Evolutionary conservation across 2,888 invertebrate species (phyloP), one percentile per base, ranked within the genome.

Genomic region (Meiosimyza platycephala): DNA sequence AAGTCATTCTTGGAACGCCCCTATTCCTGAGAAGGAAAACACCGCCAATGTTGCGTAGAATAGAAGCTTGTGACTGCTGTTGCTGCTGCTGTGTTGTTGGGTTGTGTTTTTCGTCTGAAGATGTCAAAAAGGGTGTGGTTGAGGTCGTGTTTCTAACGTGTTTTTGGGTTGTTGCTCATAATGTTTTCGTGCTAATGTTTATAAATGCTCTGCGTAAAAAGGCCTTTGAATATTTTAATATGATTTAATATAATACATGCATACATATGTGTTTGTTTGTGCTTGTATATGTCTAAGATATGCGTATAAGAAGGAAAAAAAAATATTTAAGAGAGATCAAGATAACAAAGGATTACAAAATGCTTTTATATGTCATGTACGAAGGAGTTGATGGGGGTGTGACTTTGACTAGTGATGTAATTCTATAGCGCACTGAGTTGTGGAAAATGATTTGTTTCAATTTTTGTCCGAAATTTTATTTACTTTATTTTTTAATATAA

Each of bases 211-310:
- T 75, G 79, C 77, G 75, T 57, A 67, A 77, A 75, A 77, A 79
- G 79, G 79, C 73, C 78, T 80, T 83, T 84, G 82, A 84, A 84
- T 84, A 84, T 83, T 83, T 84, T 84, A 84, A 84, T 84, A 83
- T 84, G 81, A 84, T 84, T 83, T 83, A 82, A 80, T 82, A 80
- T 79, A 78, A 82, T 80, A 78, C 80, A 71, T 63, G 47, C 22
- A 81, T 78, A 78, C 76, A 69, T 73, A 70, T 50, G 73, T 65
- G 62, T 55, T 40, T 68, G 68, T 59, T 50, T 65, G 55, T 66
- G 51, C 48, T 51, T 28, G 60, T 64, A 22, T 66, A 65, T 71
- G 75, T 33, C 9, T 69, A 47, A 55, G 52, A 63, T 74, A 75
- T 71, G 75, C 72, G 72, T 40, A 40, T 40, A 40, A 40, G 7